A percentile compares a stretch with the other conserved stretches of the same genome.
Conservation (phyloP, 2,113 vertebrate genomes). For the Bungarus multicinctus region DNA sequence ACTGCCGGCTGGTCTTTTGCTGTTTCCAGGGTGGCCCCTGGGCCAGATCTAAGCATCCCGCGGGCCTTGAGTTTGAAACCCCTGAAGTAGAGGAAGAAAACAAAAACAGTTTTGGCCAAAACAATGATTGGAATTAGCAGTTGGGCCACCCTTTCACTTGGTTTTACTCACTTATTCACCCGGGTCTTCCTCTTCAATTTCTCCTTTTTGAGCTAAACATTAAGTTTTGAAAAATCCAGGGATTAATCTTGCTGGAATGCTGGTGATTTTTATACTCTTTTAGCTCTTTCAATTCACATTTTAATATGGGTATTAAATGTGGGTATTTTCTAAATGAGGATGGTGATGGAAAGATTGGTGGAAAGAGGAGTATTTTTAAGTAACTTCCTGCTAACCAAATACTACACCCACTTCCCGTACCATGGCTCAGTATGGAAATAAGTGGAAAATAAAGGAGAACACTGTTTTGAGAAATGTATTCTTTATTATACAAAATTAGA, state of each 20-base stretch:
- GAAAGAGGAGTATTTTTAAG: neutral
- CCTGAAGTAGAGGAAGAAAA: neutral
- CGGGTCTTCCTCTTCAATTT: neutral
- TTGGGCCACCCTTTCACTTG: neutral
- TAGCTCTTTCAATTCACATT: neutral
- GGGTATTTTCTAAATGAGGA: neutral
- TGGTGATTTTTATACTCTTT: neutral
- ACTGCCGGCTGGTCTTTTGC: no score
- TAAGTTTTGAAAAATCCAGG: neutral
- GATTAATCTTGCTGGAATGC: neutral
- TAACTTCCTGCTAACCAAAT: neutral
- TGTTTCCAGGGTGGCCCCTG: no score
- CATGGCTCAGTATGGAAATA: neutral
- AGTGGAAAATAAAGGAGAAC: neutral
- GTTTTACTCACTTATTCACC: neutral
- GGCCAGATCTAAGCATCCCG: no score
- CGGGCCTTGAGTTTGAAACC: no score
- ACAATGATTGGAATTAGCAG: neutral
- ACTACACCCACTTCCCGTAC: neutral
- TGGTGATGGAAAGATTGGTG: neutral
- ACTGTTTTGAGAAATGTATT: neutral
- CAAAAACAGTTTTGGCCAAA: neutral
- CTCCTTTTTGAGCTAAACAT: neutral
- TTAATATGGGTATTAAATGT: neutral
- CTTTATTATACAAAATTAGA: neutral